Base-by-base conservation (phyloP, 2,888 invertebrate species). In the Aromia moschata region DNA sequence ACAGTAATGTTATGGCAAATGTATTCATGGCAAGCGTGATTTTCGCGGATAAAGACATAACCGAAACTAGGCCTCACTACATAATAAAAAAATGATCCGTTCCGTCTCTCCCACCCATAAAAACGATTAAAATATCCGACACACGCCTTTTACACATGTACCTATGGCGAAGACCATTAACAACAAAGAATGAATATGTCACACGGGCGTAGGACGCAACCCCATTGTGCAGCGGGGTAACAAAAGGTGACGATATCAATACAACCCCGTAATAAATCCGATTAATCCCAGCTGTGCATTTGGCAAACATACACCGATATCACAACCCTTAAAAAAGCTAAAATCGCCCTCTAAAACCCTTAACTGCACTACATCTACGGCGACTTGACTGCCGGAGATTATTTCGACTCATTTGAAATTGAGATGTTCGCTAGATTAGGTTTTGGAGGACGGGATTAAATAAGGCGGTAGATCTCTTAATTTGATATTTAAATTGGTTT, bases 281-380 rank as follows among this genome's bases (percentile, higher is more conserved):
- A 79, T 80, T 79, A 79, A 79, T 77, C 75, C 77, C 78, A 77
- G 79, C 78, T 78, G 79, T 72, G 78, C 79, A 76, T 79, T 79
- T 77, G 74, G 75, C 77, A 76, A 78, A 77, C 75, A 77, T 70
- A 75, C 74, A 74, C 71, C 71, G 74, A 74, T 70, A 74, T 69
- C 65, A 65, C 58, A 65, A 58, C 62, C 65, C 62, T 65, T 62
- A 62, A 62, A 64, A 64, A 63, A 69, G 43, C 58, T 46, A 51
- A 64, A 56, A 67, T 65, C 69, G 53, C 65, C 67, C 65, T 60
- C 58, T 65, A 67, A 67, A 70, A 59, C 69, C 69, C 70, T 67
- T 65, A 67, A 65, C 64, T 58, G 63, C 49, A 51, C 61, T 40
- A 49, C 63, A 51, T 58, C 47, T 31, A 59, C 40, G n/a, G n/a